These are phyloP conservation scores for Takifugu rubripes DNA, from an alignment of 2,797 vertebrate species.

Conservation along the genomic window DNA sequence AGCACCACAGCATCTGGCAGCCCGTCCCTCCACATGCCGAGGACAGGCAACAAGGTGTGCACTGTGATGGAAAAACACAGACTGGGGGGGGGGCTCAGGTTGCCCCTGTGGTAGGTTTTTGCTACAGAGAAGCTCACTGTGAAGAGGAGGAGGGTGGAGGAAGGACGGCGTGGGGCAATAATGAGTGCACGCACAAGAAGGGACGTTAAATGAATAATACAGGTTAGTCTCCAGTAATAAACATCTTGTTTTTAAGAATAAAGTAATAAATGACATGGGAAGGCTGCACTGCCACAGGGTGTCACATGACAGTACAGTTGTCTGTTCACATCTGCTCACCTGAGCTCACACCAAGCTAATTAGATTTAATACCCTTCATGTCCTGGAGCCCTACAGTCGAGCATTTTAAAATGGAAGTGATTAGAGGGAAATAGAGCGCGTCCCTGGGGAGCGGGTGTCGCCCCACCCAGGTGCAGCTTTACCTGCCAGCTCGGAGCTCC, in stretches of 20 bases:
- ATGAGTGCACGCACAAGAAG: constrained; percentile 29
- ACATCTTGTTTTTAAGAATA: neutral
- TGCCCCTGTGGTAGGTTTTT: constrained; percentile 50
- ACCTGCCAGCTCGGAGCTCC: neutral
- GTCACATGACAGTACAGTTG: constrained; percentile 28
- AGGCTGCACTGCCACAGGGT: constrained; percentile 24
- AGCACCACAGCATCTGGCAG: constrained; percentile 62
- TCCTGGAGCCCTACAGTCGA: constrained; percentile 12
- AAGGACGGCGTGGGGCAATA: constrained; percentile 20
- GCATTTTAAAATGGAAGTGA: constrained; percentile 39
- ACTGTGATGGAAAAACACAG: constrained; percentile 70
- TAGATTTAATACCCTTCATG: constrained; percentile 25
- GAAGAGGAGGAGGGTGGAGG: constrained; percentile 36
- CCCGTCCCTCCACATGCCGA: constrained; percentile 72
- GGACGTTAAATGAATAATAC: constrained; percentile 32
- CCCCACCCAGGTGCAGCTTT: constrained; percentile 15
- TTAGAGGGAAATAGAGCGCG: constrained; percentile 41
- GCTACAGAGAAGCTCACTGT: constrained; percentile 67
- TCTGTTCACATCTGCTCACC: constrained; percentile 7
- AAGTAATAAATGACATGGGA: constrained; percentile 10
- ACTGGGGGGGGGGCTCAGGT: constrained; percentile 44
- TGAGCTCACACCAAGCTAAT: constrained; percentile 32
- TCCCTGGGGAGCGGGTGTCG: constrained; percentile 25
- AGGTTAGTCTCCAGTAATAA: neutral
- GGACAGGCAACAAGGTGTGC: constrained; percentile 74